Evolutionary conservation across 2,113 vertebrate species (phyloP), one percentile per base, ranked within the genome.

Genomic region (Labeo rohita): DNA sequence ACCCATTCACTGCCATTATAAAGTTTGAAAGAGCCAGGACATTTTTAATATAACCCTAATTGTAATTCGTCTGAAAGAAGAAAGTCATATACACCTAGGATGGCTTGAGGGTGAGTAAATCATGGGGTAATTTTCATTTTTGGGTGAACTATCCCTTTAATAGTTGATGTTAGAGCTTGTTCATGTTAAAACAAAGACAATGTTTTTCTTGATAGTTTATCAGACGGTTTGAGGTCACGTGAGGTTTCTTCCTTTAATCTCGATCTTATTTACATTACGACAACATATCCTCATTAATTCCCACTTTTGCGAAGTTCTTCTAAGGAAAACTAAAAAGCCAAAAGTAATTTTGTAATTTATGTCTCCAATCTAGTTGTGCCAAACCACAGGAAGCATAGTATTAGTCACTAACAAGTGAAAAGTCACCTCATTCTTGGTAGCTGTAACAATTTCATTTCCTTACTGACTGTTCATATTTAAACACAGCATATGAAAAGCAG

Each of bases 371-470:
- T 11, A 23, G 11, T 63, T 11, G 3, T 63, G 39, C 54, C 56
- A 80, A 76, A 80, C 54, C 77, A 80, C 77, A 63, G 56, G 28
- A 63, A 80, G 1, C 52, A 79, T 5, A 23, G 8, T 47, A 15
- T 80, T 63, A 39, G 52, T 79, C 36, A 61, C 12, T 4, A 23
- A 16, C 3, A 18, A 50, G 39, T 72, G 68, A 61, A 59, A n/a
- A 63, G 21, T 61, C 11, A 45, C 10, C 56, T 81, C n/a, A 66
- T 34, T 49, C 23, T 80, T 66, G 11, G n/a, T 43, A 49, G 43
- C n/a, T 49, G 39, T 80, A 21, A 65, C 12, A 16, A 65, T 16
- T 47, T 47, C 0, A 47, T 80, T 45, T 63, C 6, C 13, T 63
- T 23, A 18, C 8, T 65, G 12, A 28, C 8, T 47, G 11, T 63